Evolutionary conservation across 2,113 vertebrate genomes (phyloP).

Genomic region (Vimba vimba): DNA sequence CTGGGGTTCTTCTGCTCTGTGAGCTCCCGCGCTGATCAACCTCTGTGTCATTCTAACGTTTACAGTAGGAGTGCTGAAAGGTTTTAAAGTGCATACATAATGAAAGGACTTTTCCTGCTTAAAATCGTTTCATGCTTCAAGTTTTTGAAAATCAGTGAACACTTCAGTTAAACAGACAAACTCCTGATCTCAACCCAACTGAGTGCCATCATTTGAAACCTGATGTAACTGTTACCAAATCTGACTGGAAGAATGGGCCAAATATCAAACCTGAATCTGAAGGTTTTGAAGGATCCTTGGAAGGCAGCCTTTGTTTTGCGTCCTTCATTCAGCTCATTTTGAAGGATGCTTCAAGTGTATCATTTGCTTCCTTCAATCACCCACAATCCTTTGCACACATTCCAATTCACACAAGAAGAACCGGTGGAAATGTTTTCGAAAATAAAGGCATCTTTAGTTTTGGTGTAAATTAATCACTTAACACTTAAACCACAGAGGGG

Average conservation of each 20-base stretch:
- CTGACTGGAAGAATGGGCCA: background rate
- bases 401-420: no score
- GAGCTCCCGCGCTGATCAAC: background rate
- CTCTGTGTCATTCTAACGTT: constrained; percentile 4
- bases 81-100: constrained; percentile 35
- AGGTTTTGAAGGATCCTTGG: no score
- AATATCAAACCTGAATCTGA: background rate
- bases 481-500: no score
- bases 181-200: constrained; percentile 15
- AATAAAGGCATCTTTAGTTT: no score
- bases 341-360: no score
- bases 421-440: no score
- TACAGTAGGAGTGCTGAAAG: constrained; percentile 25
- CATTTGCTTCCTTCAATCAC: no score
- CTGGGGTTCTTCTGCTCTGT: constrained; percentile 25
- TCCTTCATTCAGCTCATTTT: no score
- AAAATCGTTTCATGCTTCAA: background rate
- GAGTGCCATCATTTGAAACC: constrained; percentile 12
- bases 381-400: no score
- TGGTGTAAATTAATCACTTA: no score
- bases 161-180: constrained; percentile 18
- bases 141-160: constrained; percentile 31
- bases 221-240: background rate
- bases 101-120: constrained; percentile 7
- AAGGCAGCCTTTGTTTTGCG: no score